Conservation (phyloP, 1,140 invertebrate species). For the Agrypnia vestita region DNA sequence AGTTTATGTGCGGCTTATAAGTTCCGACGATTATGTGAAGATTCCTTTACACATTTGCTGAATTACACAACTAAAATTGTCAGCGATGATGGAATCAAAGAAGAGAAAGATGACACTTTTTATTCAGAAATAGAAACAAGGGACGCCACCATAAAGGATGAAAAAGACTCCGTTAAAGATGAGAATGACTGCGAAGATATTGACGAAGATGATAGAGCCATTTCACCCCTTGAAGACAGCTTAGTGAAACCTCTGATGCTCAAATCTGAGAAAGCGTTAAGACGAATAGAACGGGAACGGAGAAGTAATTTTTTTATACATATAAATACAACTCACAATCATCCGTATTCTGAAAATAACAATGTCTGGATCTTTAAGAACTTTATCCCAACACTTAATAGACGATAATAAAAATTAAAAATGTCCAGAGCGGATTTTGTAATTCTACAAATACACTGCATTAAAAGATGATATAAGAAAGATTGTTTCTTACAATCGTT, state of each 20-base stretch:
- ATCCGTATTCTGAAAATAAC: too few relatives aligned
- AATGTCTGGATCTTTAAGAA: too few relatives aligned
- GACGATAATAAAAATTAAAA: too few relatives aligned
- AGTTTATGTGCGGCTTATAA: constrained; percentile 62
- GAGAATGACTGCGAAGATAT: constrained; percentile 13
- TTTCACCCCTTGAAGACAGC: neutral
- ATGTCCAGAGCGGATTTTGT: too few relatives aligned
- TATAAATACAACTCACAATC: too few relatives aligned
- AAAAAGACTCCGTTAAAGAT: constrained; percentile 17
- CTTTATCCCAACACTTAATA: too few relatives aligned
- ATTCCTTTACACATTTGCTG: constrained; percentile 50
- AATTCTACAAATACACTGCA: too few relatives aligned
- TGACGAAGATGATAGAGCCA: neutral
- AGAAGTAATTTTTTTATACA: neutral
- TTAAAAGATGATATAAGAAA: too few relatives aligned
- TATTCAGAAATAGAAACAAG: neutral
- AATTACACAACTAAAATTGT: constrained; percentile 46
- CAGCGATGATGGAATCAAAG: constrained; percentile 42
- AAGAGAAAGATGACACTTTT: constrained; percentile 42
- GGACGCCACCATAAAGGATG: constrained; percentile 12
- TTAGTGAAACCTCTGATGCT: neutral
- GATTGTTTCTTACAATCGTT: too few relatives aligned
- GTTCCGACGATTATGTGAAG: constrained; percentile 61
- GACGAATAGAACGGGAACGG: constrained; percentile 1
- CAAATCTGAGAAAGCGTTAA: neutral